Percentiles rank a stretch among this genome's conserved stretches.
phyloP scores from a whole-genome alignment of 2,888 invertebrate genomes.

The Dascillus cervinus region DNA sequence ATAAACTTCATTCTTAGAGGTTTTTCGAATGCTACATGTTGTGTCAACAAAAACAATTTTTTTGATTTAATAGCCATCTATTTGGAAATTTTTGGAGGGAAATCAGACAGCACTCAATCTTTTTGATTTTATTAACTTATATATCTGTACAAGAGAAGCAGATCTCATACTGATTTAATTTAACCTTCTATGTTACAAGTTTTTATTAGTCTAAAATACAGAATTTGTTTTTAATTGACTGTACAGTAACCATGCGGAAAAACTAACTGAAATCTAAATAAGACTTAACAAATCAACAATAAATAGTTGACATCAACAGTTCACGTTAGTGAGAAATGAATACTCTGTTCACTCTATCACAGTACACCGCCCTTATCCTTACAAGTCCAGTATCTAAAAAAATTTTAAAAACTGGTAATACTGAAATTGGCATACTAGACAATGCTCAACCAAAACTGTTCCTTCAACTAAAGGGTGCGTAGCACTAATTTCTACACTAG shows the following conservation, averaged over 20 bases:
- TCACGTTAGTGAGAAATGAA: conserved; percentile 20
- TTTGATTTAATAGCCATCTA: too few species aligned
- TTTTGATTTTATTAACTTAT: conserved; percentile 28
- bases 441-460: too few species aligned
- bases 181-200: conserved; percentile 19
- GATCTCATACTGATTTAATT: conserved; percentile 25
- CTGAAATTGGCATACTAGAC: too few species aligned
- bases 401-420: too few species aligned
- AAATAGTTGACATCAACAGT: conserved; percentile 25
- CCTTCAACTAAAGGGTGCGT: too few species aligned
- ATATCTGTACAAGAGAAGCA: conserved; percentile 28
- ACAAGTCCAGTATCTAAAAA: too few species aligned
- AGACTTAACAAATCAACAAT: conserved; percentile 31
- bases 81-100: too few species aligned
- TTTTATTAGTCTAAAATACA: conserved; percentile 24
- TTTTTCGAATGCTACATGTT: conserved; percentile 9
- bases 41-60: conserved; percentile 21
- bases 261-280: conserved; percentile 22
- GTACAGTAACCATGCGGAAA: conserved; percentile 24
- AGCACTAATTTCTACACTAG: too few species aligned
- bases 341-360: conserved; percentile 23
- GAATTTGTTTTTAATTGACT: conserved; percentile 28
- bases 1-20: too few species aligned
- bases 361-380: conserved; percentile 21
- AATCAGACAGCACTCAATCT: conserved; percentile 4